A percentile compares a stretch with the other conserved stretches of the same genome.
Evolutionary conservation across 2,113 vertebrate genomes (phyloP).

Genomic region (Melanerpes formicivorus): DNA sequence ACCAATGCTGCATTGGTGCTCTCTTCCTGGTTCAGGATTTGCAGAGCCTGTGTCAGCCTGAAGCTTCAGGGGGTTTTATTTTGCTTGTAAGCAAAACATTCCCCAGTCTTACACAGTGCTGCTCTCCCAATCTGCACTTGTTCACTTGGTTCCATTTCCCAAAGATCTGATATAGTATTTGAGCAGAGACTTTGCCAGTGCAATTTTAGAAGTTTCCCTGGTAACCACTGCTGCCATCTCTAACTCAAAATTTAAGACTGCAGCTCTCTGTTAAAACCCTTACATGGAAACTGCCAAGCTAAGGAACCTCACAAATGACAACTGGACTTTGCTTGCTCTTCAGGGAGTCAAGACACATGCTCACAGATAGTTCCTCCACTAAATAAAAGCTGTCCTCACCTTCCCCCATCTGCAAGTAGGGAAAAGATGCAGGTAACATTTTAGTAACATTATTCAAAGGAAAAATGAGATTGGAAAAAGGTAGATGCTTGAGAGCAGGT

Average conservation of each 20-base stretch:
- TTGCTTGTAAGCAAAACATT: neutral
- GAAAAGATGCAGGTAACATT: neutral
- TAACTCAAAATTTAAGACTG: conserved; percentile 51
- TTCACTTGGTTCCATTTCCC: conserved; percentile 33
- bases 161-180: conserved; percentile 23
- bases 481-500: neutral
- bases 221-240: conserved; percentile 64
- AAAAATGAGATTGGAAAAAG: neutral
- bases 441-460: neutral
- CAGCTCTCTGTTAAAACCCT: conserved; percentile 26
- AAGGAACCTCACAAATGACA: neutral
- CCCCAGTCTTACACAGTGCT: neutral
- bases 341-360: neutral
- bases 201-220: conserved; percentile 74
- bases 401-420: neutral
- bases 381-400: neutral
- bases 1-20: neutral
- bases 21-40: neutral
- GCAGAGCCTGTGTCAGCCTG: neutral
- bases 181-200: conserved; percentile 18
- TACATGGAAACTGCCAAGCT: neutral
- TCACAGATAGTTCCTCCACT: neutral
- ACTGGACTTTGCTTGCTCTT: neutral
- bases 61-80: neutral
- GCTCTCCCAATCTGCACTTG: neutral